These are phyloP conservation scores for Isaurus tuberculatus DNA, from an alignment of 92 coral and sea anemone genomes.

Conservation along the genomic window DNA sequence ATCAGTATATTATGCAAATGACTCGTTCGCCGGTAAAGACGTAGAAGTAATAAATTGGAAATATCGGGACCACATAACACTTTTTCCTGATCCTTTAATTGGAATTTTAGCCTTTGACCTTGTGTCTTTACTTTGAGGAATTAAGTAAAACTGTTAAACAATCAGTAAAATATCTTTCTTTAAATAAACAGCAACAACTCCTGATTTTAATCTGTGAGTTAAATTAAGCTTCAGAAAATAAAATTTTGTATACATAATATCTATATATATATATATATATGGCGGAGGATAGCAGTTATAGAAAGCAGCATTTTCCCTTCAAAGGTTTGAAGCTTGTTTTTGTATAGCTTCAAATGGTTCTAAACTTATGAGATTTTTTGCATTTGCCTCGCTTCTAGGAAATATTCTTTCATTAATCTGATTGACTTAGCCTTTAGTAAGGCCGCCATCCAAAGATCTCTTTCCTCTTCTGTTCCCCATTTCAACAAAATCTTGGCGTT, in stretches of 20 bases:
- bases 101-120: not conserved
- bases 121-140: not conserved
- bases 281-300: too few relatives aligned
- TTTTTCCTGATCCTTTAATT: not conserved
- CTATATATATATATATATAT: too few relatives aligned
- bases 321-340: not conserved
- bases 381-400: not conserved
- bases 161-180: not conserved
- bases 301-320: too few relatives aligned
- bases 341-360: not conserved
- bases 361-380: not conserved
- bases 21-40: not conserved
- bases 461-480: slow-evolving; percentile 32
- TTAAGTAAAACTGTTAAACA: not conserved
- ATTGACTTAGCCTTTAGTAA: slow-evolving; percentile 26
- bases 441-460: slow-evolving; percentile 42
- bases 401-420: slow-evolving; percentile 24
- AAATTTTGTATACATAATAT: too few relatives aligned
- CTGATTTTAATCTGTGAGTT: not conserved
- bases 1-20: not conserved
- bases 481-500: slow-evolving; percentile 23
- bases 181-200: not conserved
- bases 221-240: too few relatives aligned
- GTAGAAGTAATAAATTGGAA: not conserved
- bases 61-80: not conserved